Conservation (phyloP, 1,140 invertebrate genomes). For the Drosophila sp. region DNA sequence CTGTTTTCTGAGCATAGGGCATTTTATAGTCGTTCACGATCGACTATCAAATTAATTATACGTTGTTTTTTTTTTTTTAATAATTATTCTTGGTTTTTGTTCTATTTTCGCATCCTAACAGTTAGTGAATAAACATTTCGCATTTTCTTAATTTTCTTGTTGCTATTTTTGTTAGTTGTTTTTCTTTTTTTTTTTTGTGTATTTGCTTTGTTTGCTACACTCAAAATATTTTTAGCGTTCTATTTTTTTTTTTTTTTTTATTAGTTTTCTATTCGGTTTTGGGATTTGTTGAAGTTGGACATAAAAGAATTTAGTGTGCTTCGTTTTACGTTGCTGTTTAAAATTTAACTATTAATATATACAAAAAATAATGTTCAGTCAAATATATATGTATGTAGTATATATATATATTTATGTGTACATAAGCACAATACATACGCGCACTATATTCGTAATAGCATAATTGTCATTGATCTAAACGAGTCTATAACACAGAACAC, state of each 20-base stretch:
- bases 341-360: constrained; percentile 75
- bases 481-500: constrained; percentile 42
- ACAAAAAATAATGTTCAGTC: constrained; percentile 78
- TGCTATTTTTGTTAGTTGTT: neutral
- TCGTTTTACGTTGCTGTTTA: constrained; percentile 33
- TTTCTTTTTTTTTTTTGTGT: constrained; percentile 14
- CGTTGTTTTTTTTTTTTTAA: constrained; percentile 1
- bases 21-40: constrained; percentile 50
- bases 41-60: constrained; percentile 52
- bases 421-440: constrained; percentile 22
- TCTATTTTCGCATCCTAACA: constrained; percentile 20
- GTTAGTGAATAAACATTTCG: constrained; percentile 43
- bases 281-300: constrained; percentile 4
- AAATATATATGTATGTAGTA: constrained; percentile 61
- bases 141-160: neutral
- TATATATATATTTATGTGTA: constrained; percentile 39
- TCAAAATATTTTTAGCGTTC: constrained; percentile 40
- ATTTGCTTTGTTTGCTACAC: constrained; percentile 36
- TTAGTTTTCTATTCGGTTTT: neutral
- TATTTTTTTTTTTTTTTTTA: constrained; percentile 6
- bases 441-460: constrained; percentile 15
- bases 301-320: constrained; percentile 1
- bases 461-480: constrained; percentile 33
- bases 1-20: constrained; percentile 40
- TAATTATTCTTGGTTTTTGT: constrained; percentile 4